phyloP scores from a whole-genome alignment of 2,113 vertebrate species.

The Mungos mungo region DNA sequence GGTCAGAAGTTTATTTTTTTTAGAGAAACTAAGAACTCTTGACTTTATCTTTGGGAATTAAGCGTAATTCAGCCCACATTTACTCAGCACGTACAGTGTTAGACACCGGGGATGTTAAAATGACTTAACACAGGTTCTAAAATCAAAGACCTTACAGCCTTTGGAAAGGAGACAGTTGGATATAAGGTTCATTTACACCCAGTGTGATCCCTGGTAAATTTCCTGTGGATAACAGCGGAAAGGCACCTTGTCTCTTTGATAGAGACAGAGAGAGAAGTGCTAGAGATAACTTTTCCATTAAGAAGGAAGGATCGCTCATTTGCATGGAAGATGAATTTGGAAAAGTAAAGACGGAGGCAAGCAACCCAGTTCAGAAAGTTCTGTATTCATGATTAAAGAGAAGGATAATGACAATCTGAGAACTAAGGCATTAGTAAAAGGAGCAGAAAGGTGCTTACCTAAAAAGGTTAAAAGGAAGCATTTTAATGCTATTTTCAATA shows the following conservation, averaged over 20 bases:
- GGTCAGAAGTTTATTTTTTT: conserved; percentile 69
- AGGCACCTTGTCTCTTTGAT: not conserved
- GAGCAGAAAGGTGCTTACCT: not conserved
- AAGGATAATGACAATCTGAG: not conserved
- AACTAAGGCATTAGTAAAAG: not conserved
- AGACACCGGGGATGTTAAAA: not conserved
- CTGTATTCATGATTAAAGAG: not conserved
- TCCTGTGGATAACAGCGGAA: not conserved
- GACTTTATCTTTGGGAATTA: conserved; percentile 9
- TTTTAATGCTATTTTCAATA: not conserved
- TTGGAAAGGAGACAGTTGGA: not conserved
- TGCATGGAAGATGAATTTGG: not conserved
- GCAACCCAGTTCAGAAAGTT: not conserved
- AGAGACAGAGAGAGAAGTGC: not conserved
- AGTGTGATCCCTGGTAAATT: not conserved
- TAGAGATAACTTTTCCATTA: not conserved
- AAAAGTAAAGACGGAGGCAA: not conserved
- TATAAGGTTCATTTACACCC: not conserved
- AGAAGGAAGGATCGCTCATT: not conserved
- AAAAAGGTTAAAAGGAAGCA: not conserved
- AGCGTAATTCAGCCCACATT: not conserved
- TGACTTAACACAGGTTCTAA: conserved; percentile 5
- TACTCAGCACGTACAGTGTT: not conserved
- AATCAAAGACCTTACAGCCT: not conserved
- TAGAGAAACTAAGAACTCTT: not conserved